These are phyloP conservation scores for Etia nguti DNA, from an alignment of 2,113 vertebrate species.

Conservation along the genomic window DNA sequence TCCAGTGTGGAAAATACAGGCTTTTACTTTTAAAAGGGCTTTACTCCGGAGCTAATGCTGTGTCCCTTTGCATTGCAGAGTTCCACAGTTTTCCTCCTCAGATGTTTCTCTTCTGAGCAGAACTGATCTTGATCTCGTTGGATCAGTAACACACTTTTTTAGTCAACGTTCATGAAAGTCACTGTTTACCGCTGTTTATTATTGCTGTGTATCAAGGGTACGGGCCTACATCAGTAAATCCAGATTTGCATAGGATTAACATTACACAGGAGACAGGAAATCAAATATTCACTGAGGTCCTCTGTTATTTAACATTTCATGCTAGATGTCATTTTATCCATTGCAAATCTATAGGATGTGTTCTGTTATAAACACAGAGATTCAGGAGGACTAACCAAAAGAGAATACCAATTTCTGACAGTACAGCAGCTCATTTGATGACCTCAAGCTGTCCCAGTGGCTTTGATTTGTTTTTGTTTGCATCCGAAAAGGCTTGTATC, in stretches of 20 bases:
- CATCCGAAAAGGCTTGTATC: not conserved
- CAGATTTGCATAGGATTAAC: not conserved
- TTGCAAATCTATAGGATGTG: not conserved
- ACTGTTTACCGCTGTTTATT: not conserved
- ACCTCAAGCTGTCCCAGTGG: not conserved
- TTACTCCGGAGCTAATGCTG: not conserved
- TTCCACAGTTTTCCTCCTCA: not conserved
- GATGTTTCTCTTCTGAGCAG: not conserved
- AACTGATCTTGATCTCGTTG: not conserved
- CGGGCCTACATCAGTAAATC: not conserved
- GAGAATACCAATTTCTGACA: not conserved
- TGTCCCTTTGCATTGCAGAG: not conserved
- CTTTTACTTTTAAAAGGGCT: not conserved
- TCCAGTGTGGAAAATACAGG: not conserved
- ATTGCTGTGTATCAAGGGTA: not conserved
- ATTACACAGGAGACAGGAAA: not conserved
- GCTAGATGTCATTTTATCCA: not conserved
- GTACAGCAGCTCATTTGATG: not conserved
- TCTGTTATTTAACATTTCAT: not conserved
- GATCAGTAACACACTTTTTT: not conserved
- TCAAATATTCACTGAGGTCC: not conserved
- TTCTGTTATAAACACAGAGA: not conserved
- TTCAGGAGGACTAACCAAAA: not conserved
- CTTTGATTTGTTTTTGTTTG: not conserved
- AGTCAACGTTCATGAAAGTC: not conserved